A percentile compares a stretch with the other conserved stretches of the same genome.
Conservation (phyloP, 2,888 invertebrate genomes). For the Palloptera scutellata region DNA sequence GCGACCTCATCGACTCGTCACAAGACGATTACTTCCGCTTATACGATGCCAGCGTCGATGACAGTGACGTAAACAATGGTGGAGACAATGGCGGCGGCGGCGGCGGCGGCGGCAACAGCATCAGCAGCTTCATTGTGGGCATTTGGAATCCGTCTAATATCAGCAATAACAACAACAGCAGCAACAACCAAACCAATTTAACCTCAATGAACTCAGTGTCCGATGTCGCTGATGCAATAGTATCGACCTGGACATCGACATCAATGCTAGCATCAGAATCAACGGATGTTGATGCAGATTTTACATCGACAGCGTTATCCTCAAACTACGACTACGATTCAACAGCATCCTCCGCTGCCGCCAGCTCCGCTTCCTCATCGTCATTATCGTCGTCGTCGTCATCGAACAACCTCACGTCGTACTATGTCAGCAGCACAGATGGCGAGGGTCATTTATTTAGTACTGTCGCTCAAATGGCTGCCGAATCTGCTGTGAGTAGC, state of each 20-base stretch:
- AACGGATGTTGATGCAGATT: conserved; percentile 21
- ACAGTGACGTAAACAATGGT: conserved; percentile 21
- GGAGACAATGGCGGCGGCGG: conserved; percentile 21
- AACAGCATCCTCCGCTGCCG: conserved; percentile 9
- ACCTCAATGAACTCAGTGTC: conserved; percentile 24
- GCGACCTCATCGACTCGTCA: conserved; percentile 36
- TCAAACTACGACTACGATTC: neutral
- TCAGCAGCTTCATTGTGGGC: conserved; percentile 39
- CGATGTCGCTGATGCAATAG: conserved; percentile 10
- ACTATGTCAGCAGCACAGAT: conserved; percentile 11
- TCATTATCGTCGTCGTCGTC: conserved; percentile 17
- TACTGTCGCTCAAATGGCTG: conserved; percentile 6
- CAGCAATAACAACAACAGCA: conserved; percentile 1
- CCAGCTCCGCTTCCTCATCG: conserved; percentile 41
- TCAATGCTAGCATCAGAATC: conserved; percentile 25
- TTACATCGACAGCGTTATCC: conserved; percentile 11
- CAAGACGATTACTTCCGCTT: conserved; percentile 41
- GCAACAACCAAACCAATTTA: conserved; percentile 14
- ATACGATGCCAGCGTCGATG: conserved; percentile 35
- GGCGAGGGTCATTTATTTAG: conserved; percentile 22
- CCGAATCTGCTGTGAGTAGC: conserved; percentile 4
- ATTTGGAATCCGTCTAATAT: conserved; percentile 38
- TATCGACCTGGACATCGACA: conserved; percentile 27
- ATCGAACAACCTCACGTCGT: neutral
- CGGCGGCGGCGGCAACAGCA: neutral